Evolutionary conservation across 1,140 invertebrate genomes (phyloP).

Genomic region (Macrobrachium nipponense): DNA sequence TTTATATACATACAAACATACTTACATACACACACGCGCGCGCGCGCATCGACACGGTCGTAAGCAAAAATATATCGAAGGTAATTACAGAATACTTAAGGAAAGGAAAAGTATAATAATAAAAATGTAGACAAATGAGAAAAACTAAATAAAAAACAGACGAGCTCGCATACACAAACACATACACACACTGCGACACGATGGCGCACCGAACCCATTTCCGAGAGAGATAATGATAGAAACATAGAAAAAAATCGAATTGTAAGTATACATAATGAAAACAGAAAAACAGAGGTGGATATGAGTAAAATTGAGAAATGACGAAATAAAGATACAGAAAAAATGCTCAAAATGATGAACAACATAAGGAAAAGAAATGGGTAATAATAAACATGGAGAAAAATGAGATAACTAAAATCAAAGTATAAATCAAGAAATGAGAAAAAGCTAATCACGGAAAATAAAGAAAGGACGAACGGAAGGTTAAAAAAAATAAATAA

Average conservation of each 20-base stretch:
- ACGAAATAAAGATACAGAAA: not conserved
- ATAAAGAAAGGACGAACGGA: not conserved
- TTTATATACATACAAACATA: slow-evolving; percentile 25
- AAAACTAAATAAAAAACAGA: too few species aligned
- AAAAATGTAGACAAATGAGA: too few species aligned
- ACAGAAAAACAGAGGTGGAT: too few species aligned
- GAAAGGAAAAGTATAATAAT: too few species aligned
- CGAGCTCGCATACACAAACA: too few species aligned
- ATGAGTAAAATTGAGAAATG: not conserved
- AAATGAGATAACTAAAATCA: not conserved
- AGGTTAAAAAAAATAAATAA: not conserved
- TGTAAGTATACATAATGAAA: too few species aligned
- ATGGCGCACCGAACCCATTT: too few species aligned
- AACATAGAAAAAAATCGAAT: too few species aligned
- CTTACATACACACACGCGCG: slow-evolving; percentile 30
- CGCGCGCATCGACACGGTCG: not conserved
- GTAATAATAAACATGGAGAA: not conserved
- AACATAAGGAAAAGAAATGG: too few species aligned
- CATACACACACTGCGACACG: too few species aligned
- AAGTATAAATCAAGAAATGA: not conserved
- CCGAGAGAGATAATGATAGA: too few species aligned
- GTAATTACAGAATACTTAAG: not conserved
- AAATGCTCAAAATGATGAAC: too few species aligned
- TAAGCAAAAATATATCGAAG: not conserved
- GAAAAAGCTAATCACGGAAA: not conserved